Evolutionary conservation across 2,113 vertebrate genomes (phyloP), one percentile per base, ranked within the genome.

Genomic region (Erythrolamprus reginae): DNA sequence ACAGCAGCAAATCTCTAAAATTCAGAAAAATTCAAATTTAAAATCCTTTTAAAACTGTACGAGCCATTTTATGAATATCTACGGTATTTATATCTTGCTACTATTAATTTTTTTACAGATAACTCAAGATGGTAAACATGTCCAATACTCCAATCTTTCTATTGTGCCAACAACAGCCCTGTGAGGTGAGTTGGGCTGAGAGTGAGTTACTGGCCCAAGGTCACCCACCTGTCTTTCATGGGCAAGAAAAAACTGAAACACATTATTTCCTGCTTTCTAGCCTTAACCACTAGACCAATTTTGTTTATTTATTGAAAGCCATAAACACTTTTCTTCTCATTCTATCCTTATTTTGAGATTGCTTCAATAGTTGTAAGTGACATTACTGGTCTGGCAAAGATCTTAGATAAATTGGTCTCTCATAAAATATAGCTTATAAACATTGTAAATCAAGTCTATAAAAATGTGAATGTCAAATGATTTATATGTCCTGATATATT

Each of bases 1-100:
- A 99, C 98, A 0, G 99, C 99, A 7, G 98, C 98, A 95, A 99
- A 99, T 87, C 99, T 98, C 99, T 99, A 89, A 0, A 65, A 61
- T 87, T 86, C 85, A 84, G 42, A 93, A 92, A 94, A 94, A 91
- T 28, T 70, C 85, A 90, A 51, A 38, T 84, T 50, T 77, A 38
- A 77, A 77, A 42, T 77, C 33, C 6, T 38, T 38, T 77, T 3
- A 33, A 77, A 77, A 77, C 17, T 77, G 19, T 17, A 77, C 33
- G 19, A 77, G 17, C 38, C 65, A 38, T 7, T 38, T n/a, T 77
- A 38, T 77, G 33, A 77, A 19, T 77, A 7, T 77, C 33, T 21
- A 45, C 45, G 5, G 45, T 45, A 77, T 21, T 77, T 77, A 38
- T 77, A 65, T 28, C 58, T n/a, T 65, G 58, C 58, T 65, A n/a